Percentiles rank a stretch among this genome's conserved stretches.
phyloP scores from a whole-genome alignment of 2,888 invertebrate genomes.

The Biston stratarius region DNA sequence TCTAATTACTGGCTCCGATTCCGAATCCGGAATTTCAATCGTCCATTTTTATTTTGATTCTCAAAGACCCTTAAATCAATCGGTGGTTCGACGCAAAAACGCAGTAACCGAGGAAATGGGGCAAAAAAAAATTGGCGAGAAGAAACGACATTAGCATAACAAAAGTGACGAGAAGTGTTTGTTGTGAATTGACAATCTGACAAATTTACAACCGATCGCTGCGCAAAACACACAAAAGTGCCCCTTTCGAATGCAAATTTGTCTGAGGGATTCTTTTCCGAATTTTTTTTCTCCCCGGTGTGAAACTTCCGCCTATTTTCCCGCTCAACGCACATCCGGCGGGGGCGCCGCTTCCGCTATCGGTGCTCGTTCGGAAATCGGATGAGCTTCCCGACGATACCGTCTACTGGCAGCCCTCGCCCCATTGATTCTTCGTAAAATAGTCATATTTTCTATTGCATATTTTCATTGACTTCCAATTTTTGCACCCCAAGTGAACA shows the following conservation, averaged over 20 bases:
- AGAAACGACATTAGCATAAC: constrained; percentile 79
- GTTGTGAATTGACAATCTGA: constrained; percentile 82
- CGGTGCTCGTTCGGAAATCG: constrained; percentile 78
- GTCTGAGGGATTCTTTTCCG: constrained; percentile 73
- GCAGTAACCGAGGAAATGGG: constrained; percentile 43
- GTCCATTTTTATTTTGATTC: constrained; percentile 38
- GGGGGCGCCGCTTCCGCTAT: constrained; percentile 74
- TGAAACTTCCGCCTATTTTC: constrained; percentile 85
- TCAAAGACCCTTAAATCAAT: constrained; percentile 45
- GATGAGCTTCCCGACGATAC: constrained; percentile 69
- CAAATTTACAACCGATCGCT: constrained; percentile 82
- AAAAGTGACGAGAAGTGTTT: constrained; percentile 77
- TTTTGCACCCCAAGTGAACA: constrained; percentile 23
- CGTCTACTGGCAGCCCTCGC: constrained; percentile 67
- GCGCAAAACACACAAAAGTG: constrained; percentile 77
- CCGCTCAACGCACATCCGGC: constrained; percentile 81
- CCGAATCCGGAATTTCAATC: constrained; percentile 62
- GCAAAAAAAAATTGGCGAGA: constrained; percentile 54
- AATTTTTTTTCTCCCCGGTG: constrained; percentile 71
- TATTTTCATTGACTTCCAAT: constrained; percentile 73
- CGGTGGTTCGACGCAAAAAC: constrained; percentile 42
- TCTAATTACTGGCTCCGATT: constrained; percentile 76
- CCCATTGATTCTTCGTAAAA: constrained; percentile 63
- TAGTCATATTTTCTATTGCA: constrained; percentile 74
- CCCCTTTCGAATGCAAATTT: constrained; percentile 84